Evolutionary conservation across 2,113 vertebrate genomes (phyloP).

Genomic region (Prunella himalayana): DNA sequence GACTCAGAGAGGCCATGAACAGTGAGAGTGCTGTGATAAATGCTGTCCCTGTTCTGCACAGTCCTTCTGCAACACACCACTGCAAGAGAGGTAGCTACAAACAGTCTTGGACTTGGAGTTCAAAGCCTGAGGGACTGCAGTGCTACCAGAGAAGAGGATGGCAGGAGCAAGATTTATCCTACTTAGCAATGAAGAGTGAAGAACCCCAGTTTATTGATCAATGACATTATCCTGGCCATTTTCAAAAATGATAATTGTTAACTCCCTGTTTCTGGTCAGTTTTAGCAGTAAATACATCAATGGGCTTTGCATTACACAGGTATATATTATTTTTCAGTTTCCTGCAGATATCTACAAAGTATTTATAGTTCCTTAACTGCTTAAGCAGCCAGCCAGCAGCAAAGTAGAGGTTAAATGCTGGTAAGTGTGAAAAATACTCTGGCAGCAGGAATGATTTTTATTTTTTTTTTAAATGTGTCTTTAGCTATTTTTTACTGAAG

Average conservation of each 20-base stretch:
- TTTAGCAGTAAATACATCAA: neutral
- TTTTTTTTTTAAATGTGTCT: neutral
- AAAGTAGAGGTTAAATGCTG: neutral
- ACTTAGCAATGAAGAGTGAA: neutral
- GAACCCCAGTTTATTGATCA: neutral
- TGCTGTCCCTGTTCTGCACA: neutral
- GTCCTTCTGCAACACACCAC: neutral
- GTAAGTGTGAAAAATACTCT: neutral
- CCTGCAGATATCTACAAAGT: neutral
- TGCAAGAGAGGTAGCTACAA: neutral
- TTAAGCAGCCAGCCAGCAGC: neutral
- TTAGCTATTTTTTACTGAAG: neutral
- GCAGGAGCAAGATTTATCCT: neutral
- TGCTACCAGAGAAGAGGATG: neutral
- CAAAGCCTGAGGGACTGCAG: neutral
- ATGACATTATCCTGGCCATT: neutral
- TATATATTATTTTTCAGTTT: neutral
- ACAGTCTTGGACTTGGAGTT: neutral
- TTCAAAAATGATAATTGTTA: neutral
- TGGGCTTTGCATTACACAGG: neutral
- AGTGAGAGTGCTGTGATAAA: neutral
- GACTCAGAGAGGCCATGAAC: neutral
- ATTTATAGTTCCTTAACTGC: neutral
- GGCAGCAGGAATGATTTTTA: neutral
- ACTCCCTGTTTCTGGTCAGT: neutral